A percentile compares a stretch with the other conserved stretches of the same genome.
Conservation (phyloP, 2,797 vertebrate species). For the Emys orbicularis region DNA sequence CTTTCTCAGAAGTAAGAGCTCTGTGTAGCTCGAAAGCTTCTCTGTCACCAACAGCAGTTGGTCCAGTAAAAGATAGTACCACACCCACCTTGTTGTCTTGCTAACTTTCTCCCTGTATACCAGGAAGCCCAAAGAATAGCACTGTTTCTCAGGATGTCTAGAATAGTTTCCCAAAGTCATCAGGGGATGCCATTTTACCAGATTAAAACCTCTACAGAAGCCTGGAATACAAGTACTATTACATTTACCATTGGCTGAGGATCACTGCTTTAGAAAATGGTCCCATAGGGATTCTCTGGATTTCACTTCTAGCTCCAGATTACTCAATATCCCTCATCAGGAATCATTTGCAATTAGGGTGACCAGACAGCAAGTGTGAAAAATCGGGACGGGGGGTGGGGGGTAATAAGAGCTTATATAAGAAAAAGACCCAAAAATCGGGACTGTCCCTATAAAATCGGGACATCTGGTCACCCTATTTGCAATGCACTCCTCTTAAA, state of each 20-base stretch:
- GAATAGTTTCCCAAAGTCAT: background rate
- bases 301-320: background rate
- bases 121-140: background rate
- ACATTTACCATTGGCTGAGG: background rate
- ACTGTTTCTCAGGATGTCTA: accelerated
- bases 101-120: background rate
- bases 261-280: no score
- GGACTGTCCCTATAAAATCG: no score
- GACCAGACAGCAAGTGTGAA: no score
- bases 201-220: no score
- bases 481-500: background rate
- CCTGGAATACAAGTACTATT: background rate
- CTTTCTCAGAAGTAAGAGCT: no score
- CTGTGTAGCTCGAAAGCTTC: no score
- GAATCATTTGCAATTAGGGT: background rate
- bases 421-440: no score
- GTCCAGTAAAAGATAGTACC: no score
- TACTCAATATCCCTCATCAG: background rate
- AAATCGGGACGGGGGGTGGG: no score
- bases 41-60: no score
- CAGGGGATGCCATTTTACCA: no score
- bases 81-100: background rate
- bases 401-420: no score
- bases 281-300: background rate
- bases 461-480: background rate